These are phyloP conservation scores for Scrobipalpa costella DNA, from an alignment of 2,888 invertebrate species.

Conservation along the genomic window DNA sequence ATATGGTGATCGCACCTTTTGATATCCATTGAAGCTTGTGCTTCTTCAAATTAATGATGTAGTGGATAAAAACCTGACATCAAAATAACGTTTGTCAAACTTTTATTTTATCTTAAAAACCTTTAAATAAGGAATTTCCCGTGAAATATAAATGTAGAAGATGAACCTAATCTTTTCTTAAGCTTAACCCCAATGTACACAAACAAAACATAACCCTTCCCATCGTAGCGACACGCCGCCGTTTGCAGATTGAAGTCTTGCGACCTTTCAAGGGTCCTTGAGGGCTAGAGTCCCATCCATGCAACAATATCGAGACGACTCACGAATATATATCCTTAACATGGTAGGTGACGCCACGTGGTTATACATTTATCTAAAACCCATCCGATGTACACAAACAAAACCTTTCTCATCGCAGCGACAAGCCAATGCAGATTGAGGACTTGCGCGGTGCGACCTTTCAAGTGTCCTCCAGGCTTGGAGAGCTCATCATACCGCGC, in stretches of 20 bases:
- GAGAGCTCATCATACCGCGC: not conserved
- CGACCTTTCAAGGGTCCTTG: not conserved
- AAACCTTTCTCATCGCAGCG: not conserved
- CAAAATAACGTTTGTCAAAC: no score
- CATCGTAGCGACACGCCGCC: not conserved
- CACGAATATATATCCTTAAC: no score
- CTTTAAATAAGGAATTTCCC: no score
- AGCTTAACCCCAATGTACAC: not conserved
- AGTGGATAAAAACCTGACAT: not conserved
- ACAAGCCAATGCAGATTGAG: not conserved
- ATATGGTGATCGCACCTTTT: not conserved
- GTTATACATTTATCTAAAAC: no score
- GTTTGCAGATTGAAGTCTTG: not conserved
- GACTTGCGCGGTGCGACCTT: slow-evolving; percentile 17
- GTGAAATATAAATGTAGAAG: no score
- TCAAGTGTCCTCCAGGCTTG: not conserved
- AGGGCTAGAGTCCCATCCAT: not conserved
- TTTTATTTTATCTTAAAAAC: no score
- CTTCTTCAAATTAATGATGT: not conserved
- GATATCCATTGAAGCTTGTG: not conserved
- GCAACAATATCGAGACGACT: not conserved
- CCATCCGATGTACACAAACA: not conserved
- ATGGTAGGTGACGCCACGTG: no score
- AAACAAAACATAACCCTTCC: not conserved
- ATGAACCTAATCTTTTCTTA: no score